Conservation (phyloP, 2,888 invertebrate species). For the Mimumesa dahlbomi region DNA sequence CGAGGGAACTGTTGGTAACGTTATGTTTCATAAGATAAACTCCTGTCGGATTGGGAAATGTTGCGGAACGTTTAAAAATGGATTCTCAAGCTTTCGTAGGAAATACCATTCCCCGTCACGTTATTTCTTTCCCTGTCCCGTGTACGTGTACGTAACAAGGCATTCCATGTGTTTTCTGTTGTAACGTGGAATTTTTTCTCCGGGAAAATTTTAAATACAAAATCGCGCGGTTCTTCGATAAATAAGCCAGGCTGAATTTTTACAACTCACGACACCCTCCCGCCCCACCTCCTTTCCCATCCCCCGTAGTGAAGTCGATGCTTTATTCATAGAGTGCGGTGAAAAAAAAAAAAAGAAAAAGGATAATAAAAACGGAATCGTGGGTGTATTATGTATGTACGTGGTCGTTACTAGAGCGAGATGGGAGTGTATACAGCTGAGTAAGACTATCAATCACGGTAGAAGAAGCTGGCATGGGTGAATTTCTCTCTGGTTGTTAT, state of each 20-base stretch:
- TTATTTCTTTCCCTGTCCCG: neutral
- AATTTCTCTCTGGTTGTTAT: conserved; percentile 24
- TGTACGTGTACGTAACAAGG: neutral
- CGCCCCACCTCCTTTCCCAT: too few relatives aligned
- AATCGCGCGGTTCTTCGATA: conserved; percentile 24
- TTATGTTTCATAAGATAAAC: too few relatives aligned
- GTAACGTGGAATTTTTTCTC: too few relatives aligned
- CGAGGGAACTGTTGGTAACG: too few relatives aligned
- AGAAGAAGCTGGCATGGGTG: conserved; percentile 34
- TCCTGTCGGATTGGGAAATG: neutral
- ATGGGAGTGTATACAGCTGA: conserved; percentile 18
- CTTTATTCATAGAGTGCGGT: conserved; percentile 36
- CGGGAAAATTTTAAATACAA: too few relatives aligned
- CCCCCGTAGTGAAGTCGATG: neutral
- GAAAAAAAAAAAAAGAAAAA: too few relatives aligned
- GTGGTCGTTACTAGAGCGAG: conserved; percentile 17
- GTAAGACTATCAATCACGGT: conserved; percentile 47
- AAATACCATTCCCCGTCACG: neutral
- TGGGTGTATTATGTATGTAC: neutral
- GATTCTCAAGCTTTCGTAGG: neutral
- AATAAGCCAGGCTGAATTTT: conserved; percentile 31
- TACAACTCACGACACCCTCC: conserved; percentile 29
- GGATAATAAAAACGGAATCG: too few relatives aligned
- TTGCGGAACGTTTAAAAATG: neutral
- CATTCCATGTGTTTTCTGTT: too few relatives aligned